Evolutionary conservation across 23 tunicate species (phyloP).

Genomic region (Diplosoma virens): DNA sequence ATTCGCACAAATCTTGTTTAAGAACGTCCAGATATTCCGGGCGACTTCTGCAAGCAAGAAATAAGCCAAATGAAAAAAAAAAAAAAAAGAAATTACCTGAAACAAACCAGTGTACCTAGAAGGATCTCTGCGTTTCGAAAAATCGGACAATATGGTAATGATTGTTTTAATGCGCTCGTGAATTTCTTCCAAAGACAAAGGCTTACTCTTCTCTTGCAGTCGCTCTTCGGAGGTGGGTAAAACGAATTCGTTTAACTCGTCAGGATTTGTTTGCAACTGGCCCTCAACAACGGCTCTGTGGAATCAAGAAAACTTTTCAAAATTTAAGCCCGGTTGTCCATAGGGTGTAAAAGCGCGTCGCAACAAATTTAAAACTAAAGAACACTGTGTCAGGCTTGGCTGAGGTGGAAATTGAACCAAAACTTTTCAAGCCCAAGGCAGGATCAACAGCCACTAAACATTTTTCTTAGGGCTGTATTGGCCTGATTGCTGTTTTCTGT

Average conservation of each 20-base stretch:
- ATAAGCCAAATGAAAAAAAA: too few relatives aligned
- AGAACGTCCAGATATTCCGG: constrained; percentile 69
- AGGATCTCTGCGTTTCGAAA: constrained; percentile 66
- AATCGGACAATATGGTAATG: constrained; percentile 66
- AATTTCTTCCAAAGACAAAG: constrained; percentile 52
- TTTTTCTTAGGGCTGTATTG: too few relatives aligned
- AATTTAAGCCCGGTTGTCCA: neutral
- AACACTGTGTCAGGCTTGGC: too few relatives aligned
- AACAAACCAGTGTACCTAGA: constrained; percentile 29
- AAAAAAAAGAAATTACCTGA: neutral
- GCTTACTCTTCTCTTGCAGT: constrained; percentile 63
- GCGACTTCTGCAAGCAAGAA: constrained; percentile 41
- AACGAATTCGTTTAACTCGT: constrained; percentile 55
- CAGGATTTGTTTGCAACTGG: constrained; percentile 58
- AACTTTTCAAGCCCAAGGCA: too few relatives aligned
- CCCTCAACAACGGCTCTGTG: constrained; percentile 39
- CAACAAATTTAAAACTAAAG: too few relatives aligned
- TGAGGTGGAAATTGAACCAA: too few relatives aligned
- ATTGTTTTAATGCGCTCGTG: constrained; percentile 86
- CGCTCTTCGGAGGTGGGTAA: constrained; percentile 88
- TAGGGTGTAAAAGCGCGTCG: too few relatives aligned
- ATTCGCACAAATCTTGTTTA: constrained; percentile 62
- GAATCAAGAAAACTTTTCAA: neutral
- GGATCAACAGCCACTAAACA: too few relatives aligned
- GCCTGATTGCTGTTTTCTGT: too few relatives aligned